Conservation (phyloP, 2,113 vertebrate genomes). For the Quiscalus mexicanus region DNA sequence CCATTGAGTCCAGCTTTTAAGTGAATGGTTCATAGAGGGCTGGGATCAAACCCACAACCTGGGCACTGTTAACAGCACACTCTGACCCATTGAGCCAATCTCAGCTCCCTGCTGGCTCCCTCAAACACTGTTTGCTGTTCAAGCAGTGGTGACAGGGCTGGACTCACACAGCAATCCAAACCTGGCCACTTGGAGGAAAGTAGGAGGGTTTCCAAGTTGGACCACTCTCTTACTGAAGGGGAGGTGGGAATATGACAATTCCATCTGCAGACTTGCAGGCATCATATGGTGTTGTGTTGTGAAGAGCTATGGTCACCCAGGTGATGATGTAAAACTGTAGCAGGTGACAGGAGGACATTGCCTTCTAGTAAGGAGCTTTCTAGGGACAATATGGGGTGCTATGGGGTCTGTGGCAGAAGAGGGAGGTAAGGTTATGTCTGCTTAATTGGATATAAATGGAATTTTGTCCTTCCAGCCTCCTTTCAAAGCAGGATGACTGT, state of each 20-base stretch:
- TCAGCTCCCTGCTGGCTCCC: neutral
- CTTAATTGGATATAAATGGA: neutral
- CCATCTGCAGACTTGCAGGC: neutral
- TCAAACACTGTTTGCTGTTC: neutral
- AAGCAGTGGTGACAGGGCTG: neutral
- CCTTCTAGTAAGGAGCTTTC: neutral
- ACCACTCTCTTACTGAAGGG: neutral
- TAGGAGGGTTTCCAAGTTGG: neutral
- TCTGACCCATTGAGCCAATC: too few species aligned
- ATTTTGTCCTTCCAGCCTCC: neutral
- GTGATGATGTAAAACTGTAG: fast-evolving
- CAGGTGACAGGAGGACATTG: neutral
- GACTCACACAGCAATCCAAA: neutral
- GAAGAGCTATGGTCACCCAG: neutral
- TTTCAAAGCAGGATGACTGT: neutral
- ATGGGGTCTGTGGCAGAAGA: neutral
- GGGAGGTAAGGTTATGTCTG: neutral
- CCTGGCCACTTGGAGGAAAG: neutral
- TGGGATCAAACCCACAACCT: neutral
- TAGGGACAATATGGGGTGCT: neutral
- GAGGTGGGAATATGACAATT: neutral
- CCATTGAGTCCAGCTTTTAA: fast-evolving
- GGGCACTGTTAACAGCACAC: neutral
- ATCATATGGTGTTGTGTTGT: neutral
- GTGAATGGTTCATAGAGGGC: neutral